Percentiles rank a stretch among this genome's conserved stretches.
Evolutionary conservation across 1,140 invertebrate genomes (phyloP).

Genomic region (Ylistrum balloti): DNA sequence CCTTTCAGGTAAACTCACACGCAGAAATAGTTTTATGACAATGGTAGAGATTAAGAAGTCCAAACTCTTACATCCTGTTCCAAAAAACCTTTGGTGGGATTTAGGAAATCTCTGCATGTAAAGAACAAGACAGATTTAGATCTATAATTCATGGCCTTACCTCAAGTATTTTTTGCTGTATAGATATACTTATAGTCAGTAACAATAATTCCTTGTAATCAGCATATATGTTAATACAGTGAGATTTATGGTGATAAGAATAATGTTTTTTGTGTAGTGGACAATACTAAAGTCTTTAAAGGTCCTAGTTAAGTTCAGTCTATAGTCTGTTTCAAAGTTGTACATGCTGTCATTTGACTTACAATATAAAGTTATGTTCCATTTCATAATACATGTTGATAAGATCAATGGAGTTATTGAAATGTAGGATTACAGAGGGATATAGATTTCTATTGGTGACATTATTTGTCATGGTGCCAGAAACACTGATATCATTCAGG

Average conservation of each 20-base stretch:
- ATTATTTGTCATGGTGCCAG: slow-evolving; percentile 38
- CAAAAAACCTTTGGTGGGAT: background rate
- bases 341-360: background rate
- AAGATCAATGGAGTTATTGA: slow-evolving; percentile 18
- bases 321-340: slow-evolving; percentile 7
- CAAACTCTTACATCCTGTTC: background rate
- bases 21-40: background rate
- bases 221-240: slow-evolving; percentile 36
- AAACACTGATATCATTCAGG: background rate
- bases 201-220: background rate
- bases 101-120: background rate
- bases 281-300: background rate
- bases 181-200: background rate
- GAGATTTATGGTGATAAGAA: slow-evolving; percentile 26
- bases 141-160: slow-evolving; percentile 7
- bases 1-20: slow-evolving; percentile 85
- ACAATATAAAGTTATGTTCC: background rate
- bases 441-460: background rate
- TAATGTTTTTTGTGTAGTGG: slow-evolving; percentile 15
- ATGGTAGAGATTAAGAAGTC: background rate
- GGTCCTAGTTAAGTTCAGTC: slow-evolving; percentile 15
- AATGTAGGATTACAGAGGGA: background rate
- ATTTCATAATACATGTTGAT: background rate
- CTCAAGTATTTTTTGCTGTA: background rate
- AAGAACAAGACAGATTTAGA: background rate